A percentile compares a stretch with the other conserved stretches of the same genome.
phyloP scores from a whole-genome alignment of 2,888 invertebrate genomes.

The Diarsia rubi region DNA sequence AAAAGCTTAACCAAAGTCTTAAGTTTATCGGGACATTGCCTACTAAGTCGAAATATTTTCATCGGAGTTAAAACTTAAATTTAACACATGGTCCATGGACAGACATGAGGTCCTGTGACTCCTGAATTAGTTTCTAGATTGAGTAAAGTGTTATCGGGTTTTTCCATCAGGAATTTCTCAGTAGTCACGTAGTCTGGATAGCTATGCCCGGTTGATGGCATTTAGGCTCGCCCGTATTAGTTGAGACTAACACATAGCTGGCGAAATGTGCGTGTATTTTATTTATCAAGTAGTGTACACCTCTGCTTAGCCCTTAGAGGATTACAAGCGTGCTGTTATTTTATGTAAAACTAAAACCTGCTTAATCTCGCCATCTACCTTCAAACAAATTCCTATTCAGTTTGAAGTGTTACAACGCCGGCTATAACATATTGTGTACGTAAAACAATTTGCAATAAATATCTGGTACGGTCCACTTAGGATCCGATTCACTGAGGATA shows the following conservation, averaged over 20 bases:
- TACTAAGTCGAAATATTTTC: background rate
- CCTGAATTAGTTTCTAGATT: background rate
- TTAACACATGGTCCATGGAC: background rate
- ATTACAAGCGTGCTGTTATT: background rate
- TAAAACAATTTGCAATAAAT: slow-evolving; percentile 66
- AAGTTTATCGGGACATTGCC: background rate
- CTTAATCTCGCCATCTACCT: slow-evolving; percentile 3
- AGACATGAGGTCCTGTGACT: background rate
- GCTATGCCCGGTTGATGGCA: background rate
- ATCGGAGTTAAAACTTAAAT: background rate
- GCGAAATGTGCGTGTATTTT: background rate
- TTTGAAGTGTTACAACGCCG: slow-evolving; percentile 11
- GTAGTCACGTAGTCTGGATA: background rate
- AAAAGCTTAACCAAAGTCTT: background rate
- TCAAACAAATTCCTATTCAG: slow-evolving; percentile 20
- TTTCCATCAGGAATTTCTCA: background rate
- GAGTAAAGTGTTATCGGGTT: background rate
- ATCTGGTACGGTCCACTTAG: slow-evolving; percentile 57
- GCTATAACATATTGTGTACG: slow-evolving; percentile 32
- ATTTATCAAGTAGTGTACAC: background rate
- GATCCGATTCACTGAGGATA: slow-evolving; percentile 59
- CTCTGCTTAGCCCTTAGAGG: background rate
- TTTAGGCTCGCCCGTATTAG: too few species aligned
- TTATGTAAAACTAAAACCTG: slow-evolving; percentile 10
- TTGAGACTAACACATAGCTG: background rate